Percentiles rank a stretch among this genome's conserved stretches.
These are phyloP conservation scores for Magallana nippona DNA, from an alignment of 2,888 invertebrate species.

Conservation along the genomic window DNA sequence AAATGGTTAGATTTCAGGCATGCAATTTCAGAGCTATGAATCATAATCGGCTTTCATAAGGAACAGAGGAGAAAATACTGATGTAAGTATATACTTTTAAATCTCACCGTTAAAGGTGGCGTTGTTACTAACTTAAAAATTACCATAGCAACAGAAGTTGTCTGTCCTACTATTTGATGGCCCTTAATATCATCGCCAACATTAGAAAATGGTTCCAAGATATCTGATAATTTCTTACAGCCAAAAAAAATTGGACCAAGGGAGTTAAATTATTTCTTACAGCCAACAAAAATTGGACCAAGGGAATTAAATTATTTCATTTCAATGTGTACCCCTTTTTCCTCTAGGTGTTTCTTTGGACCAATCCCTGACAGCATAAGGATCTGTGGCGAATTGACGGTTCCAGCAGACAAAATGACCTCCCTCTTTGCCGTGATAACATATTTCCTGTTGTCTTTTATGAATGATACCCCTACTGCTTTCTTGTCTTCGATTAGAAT, in stretches of 20 bases:
- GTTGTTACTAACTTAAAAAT: too few species aligned
- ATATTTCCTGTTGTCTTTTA: constrained; percentile 56
- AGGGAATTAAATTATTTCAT: neutral
- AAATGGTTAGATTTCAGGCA: too few species aligned
- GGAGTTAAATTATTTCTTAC: neutral
- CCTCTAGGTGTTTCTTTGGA: constrained; percentile 72
- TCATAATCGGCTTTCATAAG: too few species aligned
- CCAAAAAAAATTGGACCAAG: neutral
- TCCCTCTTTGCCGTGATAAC: constrained; percentile 62
- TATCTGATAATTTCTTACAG: too few species aligned
- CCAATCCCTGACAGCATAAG: constrained; percentile 77
- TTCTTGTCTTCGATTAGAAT: constrained; percentile 63
- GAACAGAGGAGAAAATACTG: too few species aligned
- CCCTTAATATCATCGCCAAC: neutral
- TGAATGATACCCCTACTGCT: constrained; percentile 69
- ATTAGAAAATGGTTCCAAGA: too few species aligned
- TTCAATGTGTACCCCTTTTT: constrained; percentile 60
- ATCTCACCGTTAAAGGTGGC: too few species aligned
- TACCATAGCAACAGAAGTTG: too few species aligned
- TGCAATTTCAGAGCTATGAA: too few species aligned
- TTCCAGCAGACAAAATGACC: constrained; percentile 75
- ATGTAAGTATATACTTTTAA: too few species aligned
- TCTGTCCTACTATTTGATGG: too few species aligned
- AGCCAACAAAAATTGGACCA: neutral
- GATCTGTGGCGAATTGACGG: constrained; percentile 76